Conservation (phyloP, 64 coral and sea anemone genomes). For the Pocillopora verrucosa region DNA sequence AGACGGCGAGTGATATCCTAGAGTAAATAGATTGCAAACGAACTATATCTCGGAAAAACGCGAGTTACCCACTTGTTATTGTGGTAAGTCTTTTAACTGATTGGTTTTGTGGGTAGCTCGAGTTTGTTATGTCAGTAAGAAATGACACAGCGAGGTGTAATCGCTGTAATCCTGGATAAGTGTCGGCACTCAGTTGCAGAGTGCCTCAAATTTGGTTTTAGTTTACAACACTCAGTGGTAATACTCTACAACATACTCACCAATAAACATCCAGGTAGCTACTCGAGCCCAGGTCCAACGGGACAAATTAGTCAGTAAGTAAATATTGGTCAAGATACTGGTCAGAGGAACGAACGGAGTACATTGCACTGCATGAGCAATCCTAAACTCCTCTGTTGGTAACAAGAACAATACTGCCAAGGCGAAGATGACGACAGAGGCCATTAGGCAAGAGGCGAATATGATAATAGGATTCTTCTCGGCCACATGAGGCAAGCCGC, state of each 20-base stretch:
- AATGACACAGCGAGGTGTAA: too few relatives aligned
- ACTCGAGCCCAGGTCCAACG: conserved; percentile 58
- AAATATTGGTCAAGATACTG: conserved; percentile 60
- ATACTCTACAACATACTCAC: conserved; percentile 22
- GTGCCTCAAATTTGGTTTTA: neutral
- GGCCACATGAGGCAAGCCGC: neutral
- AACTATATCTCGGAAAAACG: too few relatives aligned
- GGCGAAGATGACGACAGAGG: neutral
- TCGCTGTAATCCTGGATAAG: too few relatives aligned
- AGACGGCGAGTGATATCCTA: too few relatives aligned
- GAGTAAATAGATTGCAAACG: too few relatives aligned
- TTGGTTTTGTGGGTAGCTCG: too few relatives aligned
- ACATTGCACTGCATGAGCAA: conserved; percentile 27
- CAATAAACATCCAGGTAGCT: conserved; percentile 65
- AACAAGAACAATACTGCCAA: conserved; percentile 27
- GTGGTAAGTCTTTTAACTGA: too few relatives aligned
- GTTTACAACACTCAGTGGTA: neutral
- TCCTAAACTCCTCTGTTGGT: neutral
- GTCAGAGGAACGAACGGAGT: conserved; percentile 41
- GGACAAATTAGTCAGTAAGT: conserved; percentile 60
- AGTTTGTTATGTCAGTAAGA: too few relatives aligned
- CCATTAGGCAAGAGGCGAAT: conserved; percentile 33
- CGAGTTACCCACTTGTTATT: too few relatives aligned
- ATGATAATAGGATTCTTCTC: neutral
- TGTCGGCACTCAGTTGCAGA: neutral